Base-by-base conservation (phyloP, 2,797 vertebrate genomes). In the Brachyrhaphis roseni region DNA sequence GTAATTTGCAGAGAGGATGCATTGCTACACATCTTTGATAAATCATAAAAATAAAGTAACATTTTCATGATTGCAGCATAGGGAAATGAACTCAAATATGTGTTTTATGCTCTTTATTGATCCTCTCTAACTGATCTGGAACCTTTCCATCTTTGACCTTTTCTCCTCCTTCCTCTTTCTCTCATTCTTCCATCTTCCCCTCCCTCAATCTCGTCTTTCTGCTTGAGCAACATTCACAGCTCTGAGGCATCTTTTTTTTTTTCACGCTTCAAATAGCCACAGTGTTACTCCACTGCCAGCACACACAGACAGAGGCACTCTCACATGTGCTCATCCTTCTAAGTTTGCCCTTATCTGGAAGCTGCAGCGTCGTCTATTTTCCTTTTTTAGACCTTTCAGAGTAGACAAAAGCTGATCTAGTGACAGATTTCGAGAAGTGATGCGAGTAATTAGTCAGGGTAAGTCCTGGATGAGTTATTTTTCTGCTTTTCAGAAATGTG, bases 201-300 rank as follows among this genome's bases (percentile, higher is more conserved):
- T 73, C 82, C 64, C 49, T 41, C 64, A 85, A 59, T 82, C 86
- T 83, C 78, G 74, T 86, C 85, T 88, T 87, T 90, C 86, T 91
- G 91, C 89, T 87, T 84, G 83, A 93, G 78, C 85, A 91, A 83
- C 76, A 47, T 85, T 90, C 89, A 87, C 87, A 90, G 88, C 88
- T 91, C 82, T 75, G 28, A 89, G 85, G 82, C 85, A 83, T 89
- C 1, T 41, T 8, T 23, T 84, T 81, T 49, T 86, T 49, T 26
- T 85, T 82, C 88, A 91, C 82, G 77, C 89, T 91, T 88, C 88
- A 93, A 91, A 91, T 91, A 87, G 86, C 76, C 84, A 81, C 74
- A 85, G 88, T 89, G 88, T 89, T 84, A 82, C 90, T 89, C 84
- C 82, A 84, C 78, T 87, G 87, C 78, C 74, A 80, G 26, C 57